Base-by-base conservation (phyloP, 2,888 invertebrate genomes). In the Hypsopygia costalis region DNA sequence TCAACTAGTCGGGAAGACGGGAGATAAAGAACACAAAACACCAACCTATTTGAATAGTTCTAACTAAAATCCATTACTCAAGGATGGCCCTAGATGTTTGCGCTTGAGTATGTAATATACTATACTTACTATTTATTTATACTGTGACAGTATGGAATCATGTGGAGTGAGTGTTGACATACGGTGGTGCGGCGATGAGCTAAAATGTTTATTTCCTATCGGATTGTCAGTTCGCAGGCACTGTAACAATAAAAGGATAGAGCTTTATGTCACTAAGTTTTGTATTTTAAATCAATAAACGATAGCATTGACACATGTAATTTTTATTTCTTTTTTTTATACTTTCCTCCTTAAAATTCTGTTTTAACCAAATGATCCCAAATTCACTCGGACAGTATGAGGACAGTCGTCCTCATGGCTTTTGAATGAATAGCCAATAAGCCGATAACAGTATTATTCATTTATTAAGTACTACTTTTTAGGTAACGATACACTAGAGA, bases 281-380 rank as follows among this genome's bases (percentile, higher is more conserved):
- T 88, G 88, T 88, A 88, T 88, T 88, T 88, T 88, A 88, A 88
- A 88, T 86, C 87, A 88, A 87, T 88, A 88, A 88, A 88, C 85
- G 83, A 88, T 88, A 88, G 88, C 85, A 86, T 83, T 79, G 81
- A 86, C 4, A 16, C 51, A 43, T 46, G 44, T 58, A 52, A 55
- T 56, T 70, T 69, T 71, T 63, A 66, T 67, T 68, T 59, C 31
- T 37, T 40, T 36, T 46, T 6, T 34, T 38, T 22, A 25, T 28
- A 22, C 31, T 10, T 16, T 27, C 12, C 29, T 0, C 10, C 11
- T 35, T 35, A 8, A 16, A 16, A 16, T 16, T n/a, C n/a, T n/a
- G n/a, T n/a, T n/a, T n/a, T n/a, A n/a, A n/a, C n/a, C n/a, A n/a
- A n/a, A n/a, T n/a, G n/a, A n/a, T n/a, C n/a, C n/a, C n/a, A n/a